Evolutionary conservation across 2,113 vertebrate species (phyloP), one percentile per base, ranked within the genome.

Genomic region (Pogona vitticeps): DNA sequence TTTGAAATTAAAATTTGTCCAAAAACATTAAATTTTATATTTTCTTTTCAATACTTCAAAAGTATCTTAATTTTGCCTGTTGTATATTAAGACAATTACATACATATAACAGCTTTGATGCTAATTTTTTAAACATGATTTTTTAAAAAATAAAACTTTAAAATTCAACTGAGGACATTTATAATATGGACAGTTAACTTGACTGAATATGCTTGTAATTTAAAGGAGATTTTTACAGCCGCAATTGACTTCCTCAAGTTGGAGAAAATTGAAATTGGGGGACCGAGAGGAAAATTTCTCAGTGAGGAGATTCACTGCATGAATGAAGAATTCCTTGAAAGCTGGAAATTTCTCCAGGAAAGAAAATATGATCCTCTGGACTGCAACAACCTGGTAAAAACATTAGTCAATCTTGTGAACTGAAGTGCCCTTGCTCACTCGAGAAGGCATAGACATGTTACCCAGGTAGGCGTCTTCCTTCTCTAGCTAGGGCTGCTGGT

Each of bases 351-450:
- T 80, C 91, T 96, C 26, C 91, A 94, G 88, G 95, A 97, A 94
- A 97, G 96, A 93, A 97, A 97, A 96, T 94, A 96, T 21, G 94
- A 93, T 85, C 95, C 94, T 3, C 84, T 97, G 90, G 95, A 96
- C 93, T 96, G 95, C 59, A 95, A 86, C 17, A 93, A 94, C 78
- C 75, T 93, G 82, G 95, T 96, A 91, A 94, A 91, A 94, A 80
- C 46, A 75, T 40, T 86, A 83, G 65, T 28, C 0, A 38, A 18
- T 36, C 6, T 67, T 18, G 15, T 67, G 38, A 67, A 67, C 14
- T 58, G 3, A 17, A 6, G 17, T 40, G 6, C 78, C 59, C 8
- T 82, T 28, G 14, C 31, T 10, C 40, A 31, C 9, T 13, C 6
- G 9, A 36, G 18, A 38, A 18, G 36, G 65, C 40, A 67, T 21